phyloP scores from a whole-genome alignment of 1,140 invertebrate genomes.

The Lordiphosa collinella region DNA sequence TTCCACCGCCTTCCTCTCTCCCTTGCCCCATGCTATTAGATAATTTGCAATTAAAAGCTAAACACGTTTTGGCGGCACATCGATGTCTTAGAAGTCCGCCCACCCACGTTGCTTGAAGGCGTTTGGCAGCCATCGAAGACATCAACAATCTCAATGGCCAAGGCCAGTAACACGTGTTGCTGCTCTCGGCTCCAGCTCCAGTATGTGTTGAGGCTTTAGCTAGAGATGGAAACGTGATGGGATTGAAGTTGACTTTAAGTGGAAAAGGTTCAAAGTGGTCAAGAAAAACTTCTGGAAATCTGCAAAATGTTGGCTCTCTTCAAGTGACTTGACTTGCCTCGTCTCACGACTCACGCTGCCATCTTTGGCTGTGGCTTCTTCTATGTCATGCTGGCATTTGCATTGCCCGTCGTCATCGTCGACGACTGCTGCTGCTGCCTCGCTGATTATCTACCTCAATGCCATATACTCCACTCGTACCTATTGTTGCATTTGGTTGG shows the following conservation, averaged over 20 bases:
- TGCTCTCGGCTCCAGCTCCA: slow-evolving; percentile 32
- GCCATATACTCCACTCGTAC: slow-evolving; percentile 39
- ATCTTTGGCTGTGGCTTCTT: background rate
- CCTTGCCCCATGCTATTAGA: slow-evolving; percentile 36
- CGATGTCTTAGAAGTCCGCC: slow-evolving; percentile 37
- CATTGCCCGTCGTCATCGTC: slow-evolving; percentile 51
- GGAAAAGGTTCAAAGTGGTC: background rate
- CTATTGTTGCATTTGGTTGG: slow-evolving; percentile 32
- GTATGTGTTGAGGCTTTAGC: slow-evolving; percentile 8
- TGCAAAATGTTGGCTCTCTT: too few species aligned
- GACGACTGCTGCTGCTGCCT: slow-evolving; percentile 29
- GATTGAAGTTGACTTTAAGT: background rate
- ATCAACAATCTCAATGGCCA: slow-evolving; percentile 45
- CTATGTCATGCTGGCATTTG: slow-evolving; percentile 57
- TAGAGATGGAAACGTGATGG: slow-evolving; percentile 21
- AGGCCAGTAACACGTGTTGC: slow-evolving; percentile 70
- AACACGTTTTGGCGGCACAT: slow-evolving; percentile 59
- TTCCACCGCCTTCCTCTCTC: background rate
- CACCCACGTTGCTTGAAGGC: slow-evolving; percentile 59
- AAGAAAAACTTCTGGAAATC: too few species aligned
- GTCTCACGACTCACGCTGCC: slow-evolving; percentile 16
- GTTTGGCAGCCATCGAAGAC: slow-evolving; percentile 36
- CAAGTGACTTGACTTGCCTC: background rate
- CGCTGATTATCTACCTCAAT: slow-evolving; percentile 68
- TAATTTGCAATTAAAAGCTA: slow-evolving; percentile 77